A percentile compares a stretch with the other conserved stretches of the same genome.
phyloP scores from a whole-genome alignment of 2,888 invertebrate species.

The Drosophila meridionalis region DNA sequence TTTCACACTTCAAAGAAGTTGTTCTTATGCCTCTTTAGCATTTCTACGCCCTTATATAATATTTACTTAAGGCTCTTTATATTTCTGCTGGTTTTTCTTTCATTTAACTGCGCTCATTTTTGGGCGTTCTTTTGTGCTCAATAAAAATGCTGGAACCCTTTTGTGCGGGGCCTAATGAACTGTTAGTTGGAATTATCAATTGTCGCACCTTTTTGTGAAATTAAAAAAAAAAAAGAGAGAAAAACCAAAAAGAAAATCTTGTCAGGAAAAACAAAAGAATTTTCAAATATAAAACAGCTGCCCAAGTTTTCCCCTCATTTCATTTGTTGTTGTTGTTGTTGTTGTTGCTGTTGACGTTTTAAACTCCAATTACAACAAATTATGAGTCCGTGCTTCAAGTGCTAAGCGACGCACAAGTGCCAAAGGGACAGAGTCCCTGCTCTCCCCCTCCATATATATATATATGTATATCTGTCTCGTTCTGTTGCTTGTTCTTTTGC shows the following conservation, averaged over 20 bases:
- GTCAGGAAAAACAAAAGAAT: slow-evolving; percentile 26
- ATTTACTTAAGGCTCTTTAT: slow-evolving; percentile 2
- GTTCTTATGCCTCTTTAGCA: neutral
- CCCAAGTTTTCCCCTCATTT: slow-evolving; percentile 23
- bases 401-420: slow-evolving; percentile 39
- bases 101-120: neutral
- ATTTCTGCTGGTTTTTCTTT: neutral
- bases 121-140: neutral
- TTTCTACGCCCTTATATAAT: neutral
- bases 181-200: slow-evolving; percentile 25
- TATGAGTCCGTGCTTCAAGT: slow-evolving; percentile 67
- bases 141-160: slow-evolving; percentile 2
- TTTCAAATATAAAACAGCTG: slow-evolving; percentile 45
- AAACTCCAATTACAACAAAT: slow-evolving; percentile 76
- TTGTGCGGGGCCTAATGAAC: slow-evolving; percentile 8
- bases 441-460: neutral
- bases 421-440: neutral
- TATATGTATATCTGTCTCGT: neutral
- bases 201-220: slow-evolving; percentile 52
- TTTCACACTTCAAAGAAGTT: neutral
- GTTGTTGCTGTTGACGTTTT: slow-evolving; percentile 38
- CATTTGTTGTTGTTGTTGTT: neutral
- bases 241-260: slow-evolving; percentile 28
- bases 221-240: slow-evolving; percentile 27
- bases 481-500: slow-evolving; percentile 16